A percentile compares a stretch with the other conserved stretches of the same genome.
These are phyloP conservation scores for Symphodus melops DNA, from an alignment of 2,113 vertebrate genomes.

Conservation along the genomic window DNA sequence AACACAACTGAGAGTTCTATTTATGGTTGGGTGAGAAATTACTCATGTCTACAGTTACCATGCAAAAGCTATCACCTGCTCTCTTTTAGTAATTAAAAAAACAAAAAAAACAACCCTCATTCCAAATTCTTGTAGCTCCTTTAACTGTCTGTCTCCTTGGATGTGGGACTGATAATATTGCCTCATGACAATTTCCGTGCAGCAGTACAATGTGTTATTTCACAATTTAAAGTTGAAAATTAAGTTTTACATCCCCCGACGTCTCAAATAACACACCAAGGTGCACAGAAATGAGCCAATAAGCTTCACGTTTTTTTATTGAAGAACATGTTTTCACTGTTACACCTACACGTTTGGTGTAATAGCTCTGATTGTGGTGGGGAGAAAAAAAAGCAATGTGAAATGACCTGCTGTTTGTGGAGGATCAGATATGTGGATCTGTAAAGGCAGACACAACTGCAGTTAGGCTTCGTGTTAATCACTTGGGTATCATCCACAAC, in stretches of 20 bases:
- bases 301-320: slow-evolving; percentile 9
- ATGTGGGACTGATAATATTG: slow-evolving; percentile 30
- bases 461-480: slow-evolving; percentile 19
- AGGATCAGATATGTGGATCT: slow-evolving; percentile 11
- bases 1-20: slow-evolving; percentile 25
- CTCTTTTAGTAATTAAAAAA: slow-evolving; percentile 62
- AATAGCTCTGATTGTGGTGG: slow-evolving; percentile 5
- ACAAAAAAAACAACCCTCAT: slow-evolving; percentile 46
- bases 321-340: slow-evolving; percentile 21
- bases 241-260: slow-evolving; percentile 33
- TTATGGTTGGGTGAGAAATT: slow-evolving; percentile 46
- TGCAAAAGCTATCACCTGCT: slow-evolving; percentile 46
- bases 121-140: slow-evolving; percentile 46
- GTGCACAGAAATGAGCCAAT: neutral
- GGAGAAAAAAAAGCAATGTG: neutral
- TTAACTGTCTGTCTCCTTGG: slow-evolving; percentile 19
- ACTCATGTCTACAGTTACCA: slow-evolving; percentile 42
- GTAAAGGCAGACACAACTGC: slow-evolving; percentile 11
- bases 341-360: slow-evolving; percentile 12
- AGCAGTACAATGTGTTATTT: slow-evolving; percentile 21
- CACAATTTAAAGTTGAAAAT: slow-evolving; percentile 53
- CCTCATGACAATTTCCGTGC: slow-evolving; percentile 39
- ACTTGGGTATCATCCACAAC: slow-evolving; percentile 21
- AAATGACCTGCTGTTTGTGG: neutral
- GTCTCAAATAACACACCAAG: slow-evolving; percentile 20